These are phyloP conservation scores for Coremacera marginata DNA, from an alignment of 2,888 invertebrate species.

Conservation along the genomic window DNA sequence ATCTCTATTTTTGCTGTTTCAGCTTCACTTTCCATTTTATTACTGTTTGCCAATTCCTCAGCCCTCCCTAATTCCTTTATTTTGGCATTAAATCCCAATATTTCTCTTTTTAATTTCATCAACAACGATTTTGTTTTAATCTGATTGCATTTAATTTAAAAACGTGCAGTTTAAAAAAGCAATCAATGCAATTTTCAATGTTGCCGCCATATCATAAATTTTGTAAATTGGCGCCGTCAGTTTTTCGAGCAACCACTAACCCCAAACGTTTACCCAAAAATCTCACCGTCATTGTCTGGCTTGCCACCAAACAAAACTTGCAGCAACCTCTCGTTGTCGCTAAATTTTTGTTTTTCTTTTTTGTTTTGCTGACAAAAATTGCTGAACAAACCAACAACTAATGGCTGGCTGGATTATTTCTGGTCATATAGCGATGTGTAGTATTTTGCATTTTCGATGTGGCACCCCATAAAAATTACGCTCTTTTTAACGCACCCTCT, in stretches of 20 bases:
- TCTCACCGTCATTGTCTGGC: no score
- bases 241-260: background rate
- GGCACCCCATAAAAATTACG: no score
- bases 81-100: background rate
- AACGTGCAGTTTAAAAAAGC: conserved; percentile 14
- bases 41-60: no score
- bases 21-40: no score
- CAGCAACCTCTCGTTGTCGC: no score
- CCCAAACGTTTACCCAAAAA: background rate
- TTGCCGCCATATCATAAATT: conserved; percentile 28
- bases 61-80: no score
- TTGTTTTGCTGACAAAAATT: background rate
- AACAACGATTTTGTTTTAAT: conserved; percentile 4
- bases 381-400: background rate
- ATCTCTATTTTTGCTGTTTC: no score
- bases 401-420: background rate
- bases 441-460: no score
- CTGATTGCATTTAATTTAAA: conserved; percentile 4
- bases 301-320: no score
- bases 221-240: background rate
- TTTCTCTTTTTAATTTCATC: background rate
- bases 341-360: no score
- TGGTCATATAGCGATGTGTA: no score
- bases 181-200: conserved; percentile 21
- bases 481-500: no score